Conservation (phyloP, 2,113 vertebrate genomes). For the Chaetorhynchus papuensis region DNA sequence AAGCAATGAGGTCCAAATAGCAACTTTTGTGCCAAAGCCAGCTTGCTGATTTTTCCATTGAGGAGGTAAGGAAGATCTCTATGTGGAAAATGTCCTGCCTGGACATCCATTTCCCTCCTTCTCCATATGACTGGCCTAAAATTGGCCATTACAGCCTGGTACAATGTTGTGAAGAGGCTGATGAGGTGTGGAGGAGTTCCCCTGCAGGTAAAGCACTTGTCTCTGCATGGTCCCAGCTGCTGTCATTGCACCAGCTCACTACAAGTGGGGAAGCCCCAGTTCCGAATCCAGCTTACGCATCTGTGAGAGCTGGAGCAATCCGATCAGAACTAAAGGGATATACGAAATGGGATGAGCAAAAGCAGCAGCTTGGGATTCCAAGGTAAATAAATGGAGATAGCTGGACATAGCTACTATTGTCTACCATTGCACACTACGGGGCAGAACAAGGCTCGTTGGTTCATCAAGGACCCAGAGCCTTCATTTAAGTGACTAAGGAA, state of each 20-base stretch:
- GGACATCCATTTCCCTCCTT: neutral
- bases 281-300: neutral
- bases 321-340: neutral
- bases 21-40: neutral
- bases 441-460: neutral
- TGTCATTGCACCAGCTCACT: neutral
- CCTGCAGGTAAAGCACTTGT: neutral
- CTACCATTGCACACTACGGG: rapidly evolving
- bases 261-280: neutral
- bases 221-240: neutral
- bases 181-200: rapidly evolving
- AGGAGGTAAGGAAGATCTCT: neutral
- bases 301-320: neutral
- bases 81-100: neutral
- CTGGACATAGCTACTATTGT: neutral
- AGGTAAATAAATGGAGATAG: neutral
- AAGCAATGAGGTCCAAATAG: neutral
- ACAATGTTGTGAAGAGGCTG: neutral
- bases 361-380: neutral
- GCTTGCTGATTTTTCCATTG: neutral
- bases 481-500: neutral
- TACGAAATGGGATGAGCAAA: neutral
- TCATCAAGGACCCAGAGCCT: neutral
- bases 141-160: neutral
- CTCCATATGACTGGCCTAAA: neutral